Evolutionary conservation across 1,140 invertebrate species (phyloP), one percentile per base, ranked within the genome.

Genomic region (Schlechtendalia chinensis): DNA sequence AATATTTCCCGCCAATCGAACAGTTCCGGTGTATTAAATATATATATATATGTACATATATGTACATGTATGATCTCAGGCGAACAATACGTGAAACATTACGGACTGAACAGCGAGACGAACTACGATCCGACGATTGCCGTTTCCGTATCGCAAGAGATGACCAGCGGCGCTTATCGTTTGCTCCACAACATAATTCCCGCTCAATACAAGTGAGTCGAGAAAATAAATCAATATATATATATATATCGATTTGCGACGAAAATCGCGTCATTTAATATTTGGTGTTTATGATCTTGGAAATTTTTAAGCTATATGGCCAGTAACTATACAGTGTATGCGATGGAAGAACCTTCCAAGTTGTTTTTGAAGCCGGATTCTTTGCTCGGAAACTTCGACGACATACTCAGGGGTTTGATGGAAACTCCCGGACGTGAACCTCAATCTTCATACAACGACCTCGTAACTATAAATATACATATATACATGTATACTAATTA

Each of bases 111-210:
- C 17, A 11, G 10, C 0, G 16, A 58, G 58, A 77, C 72, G 11
- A 24, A 77, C 11, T 77, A 77, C 24, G 72, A 77, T 77, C 56
- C 72, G 4, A 59, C 72, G 3, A 39, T 77, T 4, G 27, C 22
- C 1, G 10, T 17, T 16, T 16, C 54, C 39, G 17, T 59, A 29
- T n/a, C 72, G 32, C 72, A 77, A 45, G 72, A 77, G 56, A 77
- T 77, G 72, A 77, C 72, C 5, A 77, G 72, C 16, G 56, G 72
- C 22, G 72, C 72, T 17, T 77, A 17, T 12, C 54, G 72, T 16
- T 59, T 77, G 17, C 53, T 77, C 39, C 72, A 77, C n/a, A 77
- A 59, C 10, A 77, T 59, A 16, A 77, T 77, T 45, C 72, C 72
- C 1, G 53, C 72, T 11, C 11, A 17, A 59, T 77, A 24, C 1